Base-by-base conservation (phyloP, 2,888 invertebrate genomes). In the Hoplodrina blanda region DNA sequence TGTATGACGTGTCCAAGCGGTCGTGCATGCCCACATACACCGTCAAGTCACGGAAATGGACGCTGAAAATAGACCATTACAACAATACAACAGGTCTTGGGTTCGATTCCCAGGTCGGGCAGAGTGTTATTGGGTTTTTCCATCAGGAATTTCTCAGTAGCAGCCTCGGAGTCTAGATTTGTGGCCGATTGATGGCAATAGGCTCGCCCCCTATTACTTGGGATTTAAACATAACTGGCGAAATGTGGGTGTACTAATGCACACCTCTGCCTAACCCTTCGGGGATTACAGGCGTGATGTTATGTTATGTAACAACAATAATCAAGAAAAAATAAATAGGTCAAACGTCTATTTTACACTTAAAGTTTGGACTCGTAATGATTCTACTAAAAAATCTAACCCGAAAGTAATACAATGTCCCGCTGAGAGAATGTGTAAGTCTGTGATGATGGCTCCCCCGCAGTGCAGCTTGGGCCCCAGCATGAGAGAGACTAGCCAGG, bases 361-460 rank as follows among this genome's bases (percentile, higher is more conserved):
- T 2, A 25, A 25, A n/a, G n/a, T n/a, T n/a, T n/a, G n/a, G n/a
- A n/a, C n/a, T n/a, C n/a, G n/a, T 7, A 30, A 30, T 60, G 4
- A 19, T 13, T 49, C 41, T 44, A 33, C 10, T 5, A 33, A 52
- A 46, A 46, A 46, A 46, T 46, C 87, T 74, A 74, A 97, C 97
- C 96, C 96, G 87, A 95, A 96, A 49, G 95, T 94, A 8, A 96
- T 94, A 78, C 97, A 97, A 88, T 97, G 97, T 2, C 96, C 97
- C 13, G 97, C 97, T 0, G 96, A 96, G 1, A 97, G 90, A 30
- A 97, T 85, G 73, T 97, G 96, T 54, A 88, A 85, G 78, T 97
- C 93, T 4, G 96, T 96, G 73, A 97, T 96, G 69, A 97, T 91
- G 4, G 96, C 95, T n/a, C 97, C 97, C 3, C 96, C 96, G 65